A percentile compares a stretch with the other conserved stretches of the same genome.
phyloP scores from a whole-genome alignment of 2,113 vertebrate species.

The Plestiodon gilberti region DNA sequence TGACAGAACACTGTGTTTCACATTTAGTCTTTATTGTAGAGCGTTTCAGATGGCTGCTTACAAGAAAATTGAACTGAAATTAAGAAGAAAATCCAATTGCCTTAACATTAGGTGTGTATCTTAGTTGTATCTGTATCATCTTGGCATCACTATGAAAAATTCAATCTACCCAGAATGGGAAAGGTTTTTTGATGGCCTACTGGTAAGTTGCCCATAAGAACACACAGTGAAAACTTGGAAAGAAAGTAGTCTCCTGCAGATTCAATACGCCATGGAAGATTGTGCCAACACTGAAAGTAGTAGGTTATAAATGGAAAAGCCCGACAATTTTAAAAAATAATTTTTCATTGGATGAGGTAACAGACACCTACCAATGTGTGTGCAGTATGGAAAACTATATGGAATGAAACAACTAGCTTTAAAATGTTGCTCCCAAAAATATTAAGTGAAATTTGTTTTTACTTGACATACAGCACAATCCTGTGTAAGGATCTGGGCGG shows the following conservation, averaged over 20 bases:
- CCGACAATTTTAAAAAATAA: neutral
- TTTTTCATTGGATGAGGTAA: conserved; percentile 11
- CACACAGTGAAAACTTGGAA: conserved; percentile 52
- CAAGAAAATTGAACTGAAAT: conserved; percentile 50
- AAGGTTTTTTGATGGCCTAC: neutral
- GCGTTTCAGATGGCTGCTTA: conserved; percentile 52
- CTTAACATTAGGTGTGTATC: conserved; percentile 61
- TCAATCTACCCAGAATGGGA: conserved; percentile 40
- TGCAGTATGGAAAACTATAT: neutral
- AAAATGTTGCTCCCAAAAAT: conserved; percentile 43
- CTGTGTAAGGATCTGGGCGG: no score
- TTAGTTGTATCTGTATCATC: conserved; percentile 60
- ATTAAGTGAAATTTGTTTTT: conserved; percentile 35
- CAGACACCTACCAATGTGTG: neutral
- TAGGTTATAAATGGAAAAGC: conserved; percentile 29
- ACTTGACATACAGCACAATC: neutral
- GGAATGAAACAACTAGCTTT: conserved; percentile 31
- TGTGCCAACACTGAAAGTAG: conserved; percentile 24
- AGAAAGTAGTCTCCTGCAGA: conserved; percentile 51
- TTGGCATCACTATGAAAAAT: conserved; percentile 49
- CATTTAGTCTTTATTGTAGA: conserved; percentile 67
- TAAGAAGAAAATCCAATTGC: conserved; percentile 50
- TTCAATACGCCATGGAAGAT: neutral
- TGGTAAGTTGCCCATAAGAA: conserved; percentile 41
- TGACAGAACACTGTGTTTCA: conserved; percentile 18